Evolutionary conservation across 2,113 vertebrate species (phyloP).

Genomic region (Sminthopsis crassicaudata): DNA sequence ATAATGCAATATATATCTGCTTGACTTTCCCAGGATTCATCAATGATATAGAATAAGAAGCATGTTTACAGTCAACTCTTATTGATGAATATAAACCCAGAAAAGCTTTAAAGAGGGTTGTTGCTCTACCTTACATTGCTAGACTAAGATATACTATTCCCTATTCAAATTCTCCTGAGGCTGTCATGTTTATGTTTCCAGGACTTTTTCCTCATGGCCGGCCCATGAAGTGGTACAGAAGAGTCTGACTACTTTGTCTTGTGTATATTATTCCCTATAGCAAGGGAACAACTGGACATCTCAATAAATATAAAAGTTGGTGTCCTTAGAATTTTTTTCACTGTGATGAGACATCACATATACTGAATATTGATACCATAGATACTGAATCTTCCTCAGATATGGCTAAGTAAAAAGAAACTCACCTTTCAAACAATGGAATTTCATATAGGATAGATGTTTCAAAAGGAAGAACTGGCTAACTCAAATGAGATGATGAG

Average conservation of each 20-base stretch:
- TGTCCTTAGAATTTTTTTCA: constrained; percentile 52
- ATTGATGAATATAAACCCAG: not conserved
- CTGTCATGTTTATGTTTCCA: constrained; percentile 24
- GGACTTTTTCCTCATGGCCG: not conserved
- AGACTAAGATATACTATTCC: not conserved
- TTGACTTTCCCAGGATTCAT: not conserved
- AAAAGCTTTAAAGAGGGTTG: not conserved
- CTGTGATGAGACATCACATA: constrained; percentile 51
- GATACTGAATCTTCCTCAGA: not conserved
- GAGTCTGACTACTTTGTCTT: not conserved
- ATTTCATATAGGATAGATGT: not conserved
- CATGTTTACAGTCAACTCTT: not conserved
- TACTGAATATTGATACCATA: not conserved
- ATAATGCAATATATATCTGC: not conserved
- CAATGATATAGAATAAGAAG: not conserved
- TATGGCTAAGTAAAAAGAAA: not conserved
- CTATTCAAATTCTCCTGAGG: constrained; percentile 27
- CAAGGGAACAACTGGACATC: constrained; percentile 34
- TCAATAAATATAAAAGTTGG: constrained; percentile 53
- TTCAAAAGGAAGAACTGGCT: not conserved
- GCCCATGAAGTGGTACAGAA: not conserved
- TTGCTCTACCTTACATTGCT: not conserved
- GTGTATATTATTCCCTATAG: not conserved
- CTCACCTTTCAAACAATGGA: not conserved
- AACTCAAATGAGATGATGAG: not conserved